phyloP scores from a whole-genome alignment of 1,140 invertebrate species.

The Calliphora vicina region DNA sequence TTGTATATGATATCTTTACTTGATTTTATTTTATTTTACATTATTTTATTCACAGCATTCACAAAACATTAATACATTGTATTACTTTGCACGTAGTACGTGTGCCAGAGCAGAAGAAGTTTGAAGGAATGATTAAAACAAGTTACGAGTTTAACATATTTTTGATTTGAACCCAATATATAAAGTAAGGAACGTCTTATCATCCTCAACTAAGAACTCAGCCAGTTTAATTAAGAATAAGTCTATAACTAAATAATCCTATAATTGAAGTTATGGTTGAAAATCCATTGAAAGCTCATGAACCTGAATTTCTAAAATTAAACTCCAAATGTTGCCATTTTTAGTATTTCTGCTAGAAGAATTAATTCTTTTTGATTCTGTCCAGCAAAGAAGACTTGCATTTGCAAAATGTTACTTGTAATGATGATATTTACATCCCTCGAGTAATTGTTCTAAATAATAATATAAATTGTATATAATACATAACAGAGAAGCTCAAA shows the following conservation, averaged over 20 bases:
- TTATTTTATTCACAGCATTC: neutral
- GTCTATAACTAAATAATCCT: no score
- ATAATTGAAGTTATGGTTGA: no score
- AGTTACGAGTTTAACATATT: no score
- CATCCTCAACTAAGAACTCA: no score
- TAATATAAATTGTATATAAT: neutral
- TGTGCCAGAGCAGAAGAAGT: neutral
- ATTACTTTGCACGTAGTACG: neutral
- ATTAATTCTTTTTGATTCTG: neutral
- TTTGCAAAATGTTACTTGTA: constrained; percentile 6
- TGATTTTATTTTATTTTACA: neutral
- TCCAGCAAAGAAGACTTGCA: neutral
- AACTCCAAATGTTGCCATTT: no score
- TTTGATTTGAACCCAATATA: no score
- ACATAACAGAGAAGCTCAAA: neutral
- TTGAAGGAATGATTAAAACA: neutral
- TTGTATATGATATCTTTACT: neutral
- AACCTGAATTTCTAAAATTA: no score
- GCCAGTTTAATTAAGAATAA: no score
- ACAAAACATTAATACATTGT: neutral
- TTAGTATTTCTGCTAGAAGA: no score
- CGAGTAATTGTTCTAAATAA: constrained; percentile 13
- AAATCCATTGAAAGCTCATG: no score
- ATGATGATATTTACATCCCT: constrained; percentile 13
- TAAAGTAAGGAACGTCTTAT: no score